Evolutionary conservation across 2,888 invertebrate species (phyloP), one percentile per base, ranked within the genome.

Genomic region (Brachynemurus nebulosus): DNA sequence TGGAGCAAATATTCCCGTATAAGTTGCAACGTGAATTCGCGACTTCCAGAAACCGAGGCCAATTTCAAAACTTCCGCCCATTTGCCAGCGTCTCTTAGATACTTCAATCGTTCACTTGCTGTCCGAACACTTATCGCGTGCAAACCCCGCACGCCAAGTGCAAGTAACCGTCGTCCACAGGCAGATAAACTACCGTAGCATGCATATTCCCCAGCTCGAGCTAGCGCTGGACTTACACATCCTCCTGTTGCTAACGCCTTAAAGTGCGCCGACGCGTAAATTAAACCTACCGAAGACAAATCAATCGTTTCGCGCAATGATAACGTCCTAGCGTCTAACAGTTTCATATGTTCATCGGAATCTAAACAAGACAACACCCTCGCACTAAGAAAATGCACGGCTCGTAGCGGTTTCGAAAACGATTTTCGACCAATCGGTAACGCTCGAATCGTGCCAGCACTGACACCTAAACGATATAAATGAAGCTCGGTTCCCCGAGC

Each of bases 181-280:
- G 73, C 75, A 27, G 76, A 69, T 40, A 83, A 68, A 45, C 82
- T 80, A 58, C 82, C 80, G 58, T 82, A 84, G 57, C 83, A 84
- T 1, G 84, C 83, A 49, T 76, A 67, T 62, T 82, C 81, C 7
- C 78, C 85, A 42, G 81, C 81, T 48, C 76, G 63, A 1, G 82
- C 81, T 74, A 88, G 72, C 9, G 86, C 86, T 61, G 76, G 73
- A 59, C 80, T 80, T 48, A 84, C 97, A 59, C 92, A 91, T 0
- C 96, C 95, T 5, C 97, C 97, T 0, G 96, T 96, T 48, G 93
- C 92, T 33, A 95, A 68, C 0, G 86, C 96, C 68, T 92, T 78
- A 58, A 85, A 88, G 62, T 85, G 88, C 35, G 89, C 86, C 23
- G 88, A 86, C 36, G 85, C 82, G 57, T 90, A 91, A 1, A 90